phyloP scores from a whole-genome alignment of 2,797 vertebrate species.

The Galago senegalensis region DNA sequence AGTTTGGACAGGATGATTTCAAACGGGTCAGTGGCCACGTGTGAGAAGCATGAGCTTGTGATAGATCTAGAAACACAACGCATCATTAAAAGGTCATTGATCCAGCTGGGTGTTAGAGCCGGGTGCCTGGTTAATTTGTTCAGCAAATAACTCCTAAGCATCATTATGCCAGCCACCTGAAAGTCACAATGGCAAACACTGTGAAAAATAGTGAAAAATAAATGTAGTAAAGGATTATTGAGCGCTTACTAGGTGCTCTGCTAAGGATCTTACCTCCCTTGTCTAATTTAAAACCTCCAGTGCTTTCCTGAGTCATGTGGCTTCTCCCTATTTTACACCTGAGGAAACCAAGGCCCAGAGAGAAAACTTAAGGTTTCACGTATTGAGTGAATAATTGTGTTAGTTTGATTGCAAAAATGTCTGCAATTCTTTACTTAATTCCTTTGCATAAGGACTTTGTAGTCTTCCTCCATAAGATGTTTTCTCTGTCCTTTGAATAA shows the following conservation, averaged over 20 bases:
- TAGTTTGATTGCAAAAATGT: not conserved
- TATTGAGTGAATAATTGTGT: not conserved
- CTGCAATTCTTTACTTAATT: not conserved
- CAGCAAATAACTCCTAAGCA: slow-evolving; percentile 18
- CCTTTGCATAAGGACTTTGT: not conserved
- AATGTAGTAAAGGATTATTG: not conserved
- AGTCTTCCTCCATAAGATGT: not conserved
- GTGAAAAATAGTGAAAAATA: not conserved
- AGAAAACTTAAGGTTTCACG: not conserved
- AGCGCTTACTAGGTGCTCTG: not conserved
- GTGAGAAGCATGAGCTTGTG: not conserved
- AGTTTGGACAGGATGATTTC: slow-evolving; percentile 24
- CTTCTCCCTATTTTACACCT: not conserved
- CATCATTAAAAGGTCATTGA: not conserved
- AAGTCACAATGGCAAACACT: not conserved
- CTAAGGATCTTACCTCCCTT: not conserved
- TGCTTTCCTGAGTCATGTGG: not conserved
- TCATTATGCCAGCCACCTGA: not conserved
- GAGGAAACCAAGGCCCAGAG: not conserved
- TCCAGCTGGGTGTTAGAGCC: not conserved
- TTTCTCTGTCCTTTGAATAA: not conserved
- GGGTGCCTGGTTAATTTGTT: slow-evolving; percentile 17
- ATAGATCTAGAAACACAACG: not conserved
- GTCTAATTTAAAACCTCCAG: not conserved
- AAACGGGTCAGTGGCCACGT: not conserved